Evolutionary conservation across 2,797 vertebrate genomes (phyloP).

Genomic region (Pygocentrus nattereri): DNA sequence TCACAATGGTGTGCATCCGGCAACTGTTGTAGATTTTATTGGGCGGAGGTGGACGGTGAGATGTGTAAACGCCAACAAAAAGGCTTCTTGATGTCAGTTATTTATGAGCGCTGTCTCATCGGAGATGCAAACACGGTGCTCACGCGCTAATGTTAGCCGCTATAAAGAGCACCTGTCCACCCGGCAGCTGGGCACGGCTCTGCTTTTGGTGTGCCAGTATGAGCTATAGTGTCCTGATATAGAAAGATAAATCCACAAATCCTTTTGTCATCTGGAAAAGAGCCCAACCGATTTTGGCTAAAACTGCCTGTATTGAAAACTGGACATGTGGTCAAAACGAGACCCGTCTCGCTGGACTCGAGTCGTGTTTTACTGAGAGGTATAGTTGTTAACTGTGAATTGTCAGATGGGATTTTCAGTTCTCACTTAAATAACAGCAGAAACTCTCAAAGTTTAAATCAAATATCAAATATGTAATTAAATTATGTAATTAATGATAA

Average conservation of each 20-base stretch:
- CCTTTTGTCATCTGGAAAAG: not conserved
- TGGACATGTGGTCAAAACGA: no score
- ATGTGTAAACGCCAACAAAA: constrained; percentile 21
- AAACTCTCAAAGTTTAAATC: no score
- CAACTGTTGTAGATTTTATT: not conserved
- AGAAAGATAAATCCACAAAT: not conserved
- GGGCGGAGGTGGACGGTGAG: not conserved
- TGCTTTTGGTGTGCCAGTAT: not conserved
- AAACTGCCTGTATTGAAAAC: not conserved
- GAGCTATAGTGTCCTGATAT: not conserved
- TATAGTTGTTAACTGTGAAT: no score
- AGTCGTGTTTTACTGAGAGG: no score
- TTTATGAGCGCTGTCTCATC: constrained; percentile 59
- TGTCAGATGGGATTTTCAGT: no score
- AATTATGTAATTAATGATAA: no score
- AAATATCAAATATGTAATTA: no score
- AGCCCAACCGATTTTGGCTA: not conserved
- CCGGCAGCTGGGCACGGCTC: constrained; percentile 67
- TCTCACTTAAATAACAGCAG: no score
- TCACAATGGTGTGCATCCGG: constrained; percentile 9
- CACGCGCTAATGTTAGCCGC: constrained; percentile 72
- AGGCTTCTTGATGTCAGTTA: constrained; percentile 33
- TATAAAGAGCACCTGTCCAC: constrained; percentile 75
- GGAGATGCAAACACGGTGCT: constrained; percentile 55
- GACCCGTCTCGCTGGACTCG: no score